These are phyloP conservation scores for Heptranchias perlo DNA, from an alignment of 2,113 vertebrate species.

Conservation along the genomic window DNA sequence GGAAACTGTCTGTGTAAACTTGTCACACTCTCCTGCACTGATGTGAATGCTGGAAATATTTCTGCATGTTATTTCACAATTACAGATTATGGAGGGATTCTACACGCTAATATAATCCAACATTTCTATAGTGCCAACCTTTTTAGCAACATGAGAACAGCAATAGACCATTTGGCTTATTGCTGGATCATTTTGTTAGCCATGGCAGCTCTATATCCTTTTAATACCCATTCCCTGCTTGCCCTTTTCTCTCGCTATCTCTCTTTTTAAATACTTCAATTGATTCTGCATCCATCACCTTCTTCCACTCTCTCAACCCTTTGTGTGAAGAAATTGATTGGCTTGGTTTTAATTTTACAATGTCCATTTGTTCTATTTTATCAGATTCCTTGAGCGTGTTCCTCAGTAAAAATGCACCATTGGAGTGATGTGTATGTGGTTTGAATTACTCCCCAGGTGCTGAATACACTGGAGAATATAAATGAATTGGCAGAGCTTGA, in stretches of 20 bases:
- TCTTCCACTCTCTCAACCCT: not conserved
- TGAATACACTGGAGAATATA: conserved; percentile 52
- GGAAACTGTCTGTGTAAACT: not conserved
- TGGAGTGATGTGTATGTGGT: not conserved
- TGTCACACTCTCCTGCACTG: not conserved
- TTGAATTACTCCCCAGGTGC: not conserved
- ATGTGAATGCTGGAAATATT: not conserved
- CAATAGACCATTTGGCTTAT: not conserved
- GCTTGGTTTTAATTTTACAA: not conserved
- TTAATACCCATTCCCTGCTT: not conserved
- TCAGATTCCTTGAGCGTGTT: not conserved
- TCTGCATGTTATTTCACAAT: not conserved
- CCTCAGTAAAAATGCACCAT: not conserved
- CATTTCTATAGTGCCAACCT: not conserved
- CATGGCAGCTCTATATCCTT: not conserved
- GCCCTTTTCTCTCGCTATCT: not conserved
- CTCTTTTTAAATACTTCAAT: not conserved
- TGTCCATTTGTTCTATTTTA: not conserved
- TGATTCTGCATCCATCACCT: not conserved
- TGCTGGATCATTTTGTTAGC: not conserved
- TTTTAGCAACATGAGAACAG: not conserved
- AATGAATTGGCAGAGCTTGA: conserved; percentile 71
- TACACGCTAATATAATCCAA: not conserved
- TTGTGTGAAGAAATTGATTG: not conserved
- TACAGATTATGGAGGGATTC: not conserved